Conservation (phyloP, 2,797 vertebrate genomes). For the Decapterus maruadsi region DNA sequence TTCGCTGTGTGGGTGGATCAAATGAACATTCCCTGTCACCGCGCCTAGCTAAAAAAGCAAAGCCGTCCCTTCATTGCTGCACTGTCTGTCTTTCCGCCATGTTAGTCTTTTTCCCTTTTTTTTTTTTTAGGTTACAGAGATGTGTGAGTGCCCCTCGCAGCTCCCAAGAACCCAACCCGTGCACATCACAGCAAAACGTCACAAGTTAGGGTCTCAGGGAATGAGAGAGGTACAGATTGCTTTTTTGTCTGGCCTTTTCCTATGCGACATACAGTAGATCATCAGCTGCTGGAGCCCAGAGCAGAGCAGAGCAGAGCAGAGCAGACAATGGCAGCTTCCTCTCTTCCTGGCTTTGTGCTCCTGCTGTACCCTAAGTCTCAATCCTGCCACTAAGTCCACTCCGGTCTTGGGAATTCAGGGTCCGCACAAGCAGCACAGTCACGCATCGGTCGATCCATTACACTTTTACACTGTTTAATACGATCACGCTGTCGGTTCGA, state of each 20-base stretch:
- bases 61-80: conserved; percentile 39
- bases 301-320: conserved; percentile 38
- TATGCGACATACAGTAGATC: conserved; percentile 56
- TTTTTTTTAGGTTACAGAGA: conserved; percentile 75
- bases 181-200: conserved; percentile 99
- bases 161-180: conserved; percentile 99
- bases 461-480: conserved; percentile 6
- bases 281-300: conserved; percentile 48
- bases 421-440: background rate
- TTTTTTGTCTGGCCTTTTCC: conserved; percentile 47
- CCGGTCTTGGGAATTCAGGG: conserved; percentile 9
- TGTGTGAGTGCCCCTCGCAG: conserved; percentile 95
- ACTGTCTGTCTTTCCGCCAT: conserved; percentile 64
- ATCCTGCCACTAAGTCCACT: conserved; percentile 47
- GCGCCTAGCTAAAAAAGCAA: conserved; percentile 32
- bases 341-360: conserved; percentile 64
- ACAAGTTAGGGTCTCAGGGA: conserved; percentile 99
- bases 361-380: conserved; percentile 44
- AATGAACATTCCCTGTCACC: conserved; percentile 45
- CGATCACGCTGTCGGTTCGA: conserved; percentile 4
- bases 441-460: conserved; percentile 11
- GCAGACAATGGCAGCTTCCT: conserved; percentile 73
- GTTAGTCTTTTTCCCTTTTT: conserved; percentile 35
- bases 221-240: conserved; percentile 94
- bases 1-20: conserved; percentile 38